phyloP scores from a whole-genome alignment of 2,888 invertebrate species.

The Ophioninae sp. region DNA sequence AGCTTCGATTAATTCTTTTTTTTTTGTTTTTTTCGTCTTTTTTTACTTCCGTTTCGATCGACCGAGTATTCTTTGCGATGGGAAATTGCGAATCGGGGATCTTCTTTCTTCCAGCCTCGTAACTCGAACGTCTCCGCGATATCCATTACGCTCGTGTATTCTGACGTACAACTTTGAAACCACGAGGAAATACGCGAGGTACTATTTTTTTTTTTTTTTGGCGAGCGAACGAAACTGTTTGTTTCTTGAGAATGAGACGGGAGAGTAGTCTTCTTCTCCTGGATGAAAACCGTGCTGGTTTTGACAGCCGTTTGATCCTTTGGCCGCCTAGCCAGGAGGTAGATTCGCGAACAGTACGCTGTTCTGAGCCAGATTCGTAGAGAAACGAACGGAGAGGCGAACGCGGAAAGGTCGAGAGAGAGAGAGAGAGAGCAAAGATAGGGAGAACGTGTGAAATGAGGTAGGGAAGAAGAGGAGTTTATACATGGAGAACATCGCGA shows the following conservation, averaged over 20 bases:
- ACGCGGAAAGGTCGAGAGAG: background rate
- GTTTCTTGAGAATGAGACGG: background rate
- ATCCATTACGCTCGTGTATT: slow-evolving; percentile 8
- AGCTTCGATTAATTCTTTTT: too few species aligned
- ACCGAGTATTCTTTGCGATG: background rate
- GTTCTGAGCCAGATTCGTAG: slow-evolving; percentile 17
- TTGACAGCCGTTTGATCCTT: slow-evolving; percentile 61
- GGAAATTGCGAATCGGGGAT: background rate
- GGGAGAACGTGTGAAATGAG: slow-evolving; percentile 4
- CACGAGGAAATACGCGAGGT: slow-evolving; percentile 16
- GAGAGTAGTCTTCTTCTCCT: slow-evolving; percentile 16
- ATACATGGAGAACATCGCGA: slow-evolving; percentile 35
- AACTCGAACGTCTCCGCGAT: slow-evolving; percentile 3
- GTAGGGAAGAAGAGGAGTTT: slow-evolving; percentile 42
- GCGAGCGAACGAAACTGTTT: background rate
- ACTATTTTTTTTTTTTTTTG: background rate
- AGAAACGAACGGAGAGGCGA: too few species aligned
- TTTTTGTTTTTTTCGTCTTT: background rate
- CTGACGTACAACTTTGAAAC: background rate
- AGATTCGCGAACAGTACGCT: slow-evolving; percentile 30
- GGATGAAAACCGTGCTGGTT: slow-evolving; percentile 48
- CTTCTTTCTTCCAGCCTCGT: background rate
- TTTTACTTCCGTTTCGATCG: background rate
- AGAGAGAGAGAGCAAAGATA: slow-evolving; percentile 5
- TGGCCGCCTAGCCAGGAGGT: slow-evolving; percentile 31